Percentiles rank a stretch among this genome's conserved stretches.
These are phyloP conservation scores for Amiota mariae DNA, from an alignment of 2,888 invertebrate species.

Conservation along the genomic window DNA sequence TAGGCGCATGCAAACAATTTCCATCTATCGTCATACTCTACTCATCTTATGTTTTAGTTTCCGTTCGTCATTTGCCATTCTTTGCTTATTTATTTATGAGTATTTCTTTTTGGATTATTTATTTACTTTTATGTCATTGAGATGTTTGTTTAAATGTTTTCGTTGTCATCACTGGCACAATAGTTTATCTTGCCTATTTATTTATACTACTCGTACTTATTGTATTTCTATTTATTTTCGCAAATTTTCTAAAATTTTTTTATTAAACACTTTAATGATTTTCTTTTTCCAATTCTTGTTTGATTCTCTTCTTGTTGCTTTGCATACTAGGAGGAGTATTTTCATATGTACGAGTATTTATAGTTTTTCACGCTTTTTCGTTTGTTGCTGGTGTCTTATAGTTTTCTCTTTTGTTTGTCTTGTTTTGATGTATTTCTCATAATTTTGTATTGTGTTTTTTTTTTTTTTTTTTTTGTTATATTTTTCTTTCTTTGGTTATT, in stretches of 20 bases:
- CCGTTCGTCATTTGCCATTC: background rate
- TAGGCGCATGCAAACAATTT: no score
- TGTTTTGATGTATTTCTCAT: no score
- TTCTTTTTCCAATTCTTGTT: background rate
- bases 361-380: background rate
- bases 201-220: background rate
- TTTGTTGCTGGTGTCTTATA: no score
- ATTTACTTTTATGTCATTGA: background rate
- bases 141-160: no score
- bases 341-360: background rate
- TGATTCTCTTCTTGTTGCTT: background rate
- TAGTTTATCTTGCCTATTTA: background rate
- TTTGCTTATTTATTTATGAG: background rate
- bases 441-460: no score
- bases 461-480: no score
- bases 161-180: no score
- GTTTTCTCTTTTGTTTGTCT: no score
- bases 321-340: background rate
- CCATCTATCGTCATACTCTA: no score
- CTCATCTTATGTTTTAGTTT: background rate
- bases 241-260: constrained; percentile 8
- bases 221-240: constrained; percentile 21
- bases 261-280: constrained; percentile 26
- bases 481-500: no score
- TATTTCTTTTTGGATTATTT: background rate